phyloP scores from a whole-genome alignment of 2,888 invertebrate genomes.

The Caenorhabditis virilis region DNA sequence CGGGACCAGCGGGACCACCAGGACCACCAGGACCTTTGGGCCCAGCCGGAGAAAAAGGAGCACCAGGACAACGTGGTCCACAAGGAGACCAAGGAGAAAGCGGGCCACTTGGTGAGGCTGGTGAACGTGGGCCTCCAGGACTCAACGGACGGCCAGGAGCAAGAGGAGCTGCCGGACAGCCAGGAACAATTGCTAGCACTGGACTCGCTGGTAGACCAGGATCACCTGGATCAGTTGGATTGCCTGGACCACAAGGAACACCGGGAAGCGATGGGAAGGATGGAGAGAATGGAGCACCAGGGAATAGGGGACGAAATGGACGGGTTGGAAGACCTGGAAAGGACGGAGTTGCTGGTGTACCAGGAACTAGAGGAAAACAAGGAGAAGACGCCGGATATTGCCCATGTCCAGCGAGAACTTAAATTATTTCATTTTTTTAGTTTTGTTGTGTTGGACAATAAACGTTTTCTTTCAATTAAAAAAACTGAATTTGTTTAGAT shows the following conservation, averaged over 20 bases:
- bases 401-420: slow-evolving; percentile 34
- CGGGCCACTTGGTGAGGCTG: slow-evolving; percentile 48
- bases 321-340: slow-evolving; percentile 32
- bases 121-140: slow-evolving; percentile 42
- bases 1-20: slow-evolving; percentile 57
- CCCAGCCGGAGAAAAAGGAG: slow-evolving; percentile 54
- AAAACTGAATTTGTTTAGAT: no score
- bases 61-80: slow-evolving; percentile 50
- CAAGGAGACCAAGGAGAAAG: slow-evolving; percentile 53
- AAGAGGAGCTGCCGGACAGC: slow-evolving; percentile 28
- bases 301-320: slow-evolving; percentile 40
- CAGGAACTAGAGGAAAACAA: slow-evolving; percentile 32
- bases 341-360: slow-evolving; percentile 33
- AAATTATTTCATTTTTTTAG: no score
- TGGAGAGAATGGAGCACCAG: slow-evolving; percentile 30
- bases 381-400: slow-evolving; percentile 42
- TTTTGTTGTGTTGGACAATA: no score
- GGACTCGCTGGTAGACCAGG: slow-evolving; percentile 40
- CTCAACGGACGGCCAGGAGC: slow-evolving; percentile 23
- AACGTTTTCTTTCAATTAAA: no score
- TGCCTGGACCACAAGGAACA: slow-evolving; percentile 18
- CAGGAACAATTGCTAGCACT: slow-evolving; percentile 41
- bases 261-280: slow-evolving; percentile 34
- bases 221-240: slow-evolving; percentile 40
- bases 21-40: slow-evolving; percentile 57